These are phyloP conservation scores for Mungos mungo DNA, from an alignment of 2,113 vertebrate species.

Conservation along the genomic window DNA sequence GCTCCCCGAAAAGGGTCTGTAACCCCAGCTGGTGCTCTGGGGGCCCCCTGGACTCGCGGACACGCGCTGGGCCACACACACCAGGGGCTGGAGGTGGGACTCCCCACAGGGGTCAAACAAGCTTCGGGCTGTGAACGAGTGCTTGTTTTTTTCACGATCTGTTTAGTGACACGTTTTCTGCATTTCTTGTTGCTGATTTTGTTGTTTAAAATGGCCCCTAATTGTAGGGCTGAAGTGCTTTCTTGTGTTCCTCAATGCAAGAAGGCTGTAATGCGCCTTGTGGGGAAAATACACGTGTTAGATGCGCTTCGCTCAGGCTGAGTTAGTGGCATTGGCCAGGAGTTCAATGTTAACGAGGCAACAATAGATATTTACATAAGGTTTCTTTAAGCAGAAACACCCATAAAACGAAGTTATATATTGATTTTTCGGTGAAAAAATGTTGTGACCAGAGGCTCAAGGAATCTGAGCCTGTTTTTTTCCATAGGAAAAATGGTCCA, in stretches of 20 bases:
- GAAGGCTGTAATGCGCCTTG: neutral
- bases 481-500: neutral
- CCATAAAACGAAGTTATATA: neutral
- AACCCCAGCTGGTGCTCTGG: no score
- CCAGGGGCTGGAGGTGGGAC: rapidly evolving
- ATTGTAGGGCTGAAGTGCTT: neutral
- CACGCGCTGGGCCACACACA: rapidly evolving
- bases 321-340: no score
- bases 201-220: neutral
- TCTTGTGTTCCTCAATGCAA: neutral
- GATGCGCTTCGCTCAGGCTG: neutral
- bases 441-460: no score
- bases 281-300: rapidly evolving
- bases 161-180: neutral
- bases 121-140: rapidly evolving
- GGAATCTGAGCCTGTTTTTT: neutral
- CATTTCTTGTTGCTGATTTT: neutral
- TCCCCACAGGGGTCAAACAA: neutral
- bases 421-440: neutral
- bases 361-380: neutral
- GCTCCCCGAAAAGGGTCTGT: rapidly evolving
- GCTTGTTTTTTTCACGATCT: neutral
- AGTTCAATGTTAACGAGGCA: neutral
- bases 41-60: neutral
- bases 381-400: neutral